phyloP scores from a whole-genome alignment of 2,797 vertebrate genomes.

The Hyperoplus immaculatus region DNA sequence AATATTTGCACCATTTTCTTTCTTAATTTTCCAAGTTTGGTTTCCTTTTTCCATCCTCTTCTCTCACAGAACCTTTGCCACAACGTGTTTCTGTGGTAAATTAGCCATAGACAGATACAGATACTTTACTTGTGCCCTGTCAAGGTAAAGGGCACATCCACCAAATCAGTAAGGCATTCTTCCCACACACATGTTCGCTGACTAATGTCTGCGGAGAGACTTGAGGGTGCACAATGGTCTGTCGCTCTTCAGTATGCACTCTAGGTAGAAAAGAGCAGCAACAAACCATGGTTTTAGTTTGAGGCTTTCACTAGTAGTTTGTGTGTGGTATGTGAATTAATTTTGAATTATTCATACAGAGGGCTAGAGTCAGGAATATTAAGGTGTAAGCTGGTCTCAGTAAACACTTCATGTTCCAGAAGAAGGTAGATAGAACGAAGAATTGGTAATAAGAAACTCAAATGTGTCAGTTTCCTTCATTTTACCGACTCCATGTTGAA shows the following conservation, averaged over 20 bases:
- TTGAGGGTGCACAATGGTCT: slow-evolving; percentile 17
- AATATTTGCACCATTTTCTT: not conserved
- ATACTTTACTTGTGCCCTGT: slow-evolving; percentile 31
- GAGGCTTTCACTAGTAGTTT: not conserved
- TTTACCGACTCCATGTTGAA: not conserved
- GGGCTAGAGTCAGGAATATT: not conserved
- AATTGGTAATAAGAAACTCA: not conserved
- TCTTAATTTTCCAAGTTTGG: not conserved
- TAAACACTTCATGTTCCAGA: not conserved
- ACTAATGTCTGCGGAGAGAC: slow-evolving; percentile 1
- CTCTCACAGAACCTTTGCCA: not conserved
- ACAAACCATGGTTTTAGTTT: not conserved
- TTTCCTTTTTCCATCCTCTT: slow-evolving; percentile 1
- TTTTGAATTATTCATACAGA: slow-evolving; percentile 2
- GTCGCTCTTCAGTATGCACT: slow-evolving; percentile 13
- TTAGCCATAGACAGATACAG: slow-evolving; percentile 26
- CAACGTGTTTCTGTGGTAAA: not conserved
- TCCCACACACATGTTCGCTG: not conserved
- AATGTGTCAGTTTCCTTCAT: not conserved
- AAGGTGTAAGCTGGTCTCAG: not conserved
- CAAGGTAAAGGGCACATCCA: slow-evolving; percentile 60
- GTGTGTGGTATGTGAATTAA: not conserved
- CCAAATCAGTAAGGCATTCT: not conserved
- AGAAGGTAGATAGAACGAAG: not conserved
- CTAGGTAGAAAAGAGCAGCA: not conserved